Conservation (phyloP, 92 coral and sea anemone genomes). For the Plumapathes pennacea region DNA sequence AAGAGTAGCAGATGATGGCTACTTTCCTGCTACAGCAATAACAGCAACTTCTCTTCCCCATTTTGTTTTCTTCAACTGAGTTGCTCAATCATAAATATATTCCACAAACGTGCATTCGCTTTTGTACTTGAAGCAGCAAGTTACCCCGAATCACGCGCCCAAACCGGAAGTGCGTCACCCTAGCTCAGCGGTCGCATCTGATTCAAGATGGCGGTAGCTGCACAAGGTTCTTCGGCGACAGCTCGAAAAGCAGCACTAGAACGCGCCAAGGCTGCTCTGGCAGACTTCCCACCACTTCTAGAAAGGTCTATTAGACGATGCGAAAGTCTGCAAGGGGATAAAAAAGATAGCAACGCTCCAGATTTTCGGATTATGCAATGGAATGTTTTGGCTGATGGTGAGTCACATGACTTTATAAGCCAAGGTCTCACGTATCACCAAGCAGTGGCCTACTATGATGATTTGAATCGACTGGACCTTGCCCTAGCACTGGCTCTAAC, state of each 20-base stretch:
- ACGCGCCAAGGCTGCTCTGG: slow-evolving; percentile 26
- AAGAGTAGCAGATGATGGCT: slow-evolving; percentile 24
- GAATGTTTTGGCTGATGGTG: slow-evolving; percentile 98
- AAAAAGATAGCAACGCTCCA: slow-evolving; percentile 2
- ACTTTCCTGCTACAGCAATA: slow-evolving; percentile 39
- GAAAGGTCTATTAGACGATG: slow-evolving; percentile 59
- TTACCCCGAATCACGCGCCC: too few relatives aligned
- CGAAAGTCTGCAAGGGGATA: slow-evolving; percentile 6
- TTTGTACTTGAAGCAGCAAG: too few relatives aligned
- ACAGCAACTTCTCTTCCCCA: slow-evolving; percentile 24
- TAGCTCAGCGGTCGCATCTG: too few relatives aligned
- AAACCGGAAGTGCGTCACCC: too few relatives aligned
- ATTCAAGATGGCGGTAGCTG: slow-evolving; percentile 48
- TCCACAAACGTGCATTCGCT: too few relatives aligned
- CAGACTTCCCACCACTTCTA: slow-evolving; percentile 54
- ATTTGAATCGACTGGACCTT: too few relatives aligned
- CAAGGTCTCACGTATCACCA: background rate
- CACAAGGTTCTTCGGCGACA: too few relatives aligned
- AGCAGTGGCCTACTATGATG: too few relatives aligned
- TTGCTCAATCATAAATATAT: too few relatives aligned
- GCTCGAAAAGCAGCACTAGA: slow-evolving; percentile 41
- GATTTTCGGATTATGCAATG: slow-evolving; percentile 91
- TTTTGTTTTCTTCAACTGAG: background rate
- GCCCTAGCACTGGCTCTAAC: too few relatives aligned
- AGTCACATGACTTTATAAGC: slow-evolving; percentile 1